These are phyloP conservation scores for Lethrus apterus DNA, from an alignment of 1,140 invertebrate genomes.

Conservation along the genomic window DNA sequence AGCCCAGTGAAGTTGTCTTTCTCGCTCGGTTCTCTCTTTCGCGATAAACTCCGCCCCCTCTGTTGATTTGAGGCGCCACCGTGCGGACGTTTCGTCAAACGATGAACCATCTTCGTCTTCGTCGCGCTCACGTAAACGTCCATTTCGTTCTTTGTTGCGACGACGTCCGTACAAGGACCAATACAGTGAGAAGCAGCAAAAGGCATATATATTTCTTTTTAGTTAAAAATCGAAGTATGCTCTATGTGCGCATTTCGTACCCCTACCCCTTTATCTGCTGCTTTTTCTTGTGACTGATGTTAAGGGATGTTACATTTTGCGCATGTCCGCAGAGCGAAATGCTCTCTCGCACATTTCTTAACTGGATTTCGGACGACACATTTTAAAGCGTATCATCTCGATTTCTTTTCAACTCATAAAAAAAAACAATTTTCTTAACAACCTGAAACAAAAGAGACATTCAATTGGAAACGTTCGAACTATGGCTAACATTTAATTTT, in stretches of 20 bases:
- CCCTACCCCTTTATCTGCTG: conserved; percentile 27
- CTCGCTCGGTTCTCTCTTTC: conserved; percentile 29
- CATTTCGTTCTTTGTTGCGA: too few species aligned
- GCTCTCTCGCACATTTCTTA: too few species aligned
- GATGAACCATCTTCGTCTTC: conserved; percentile 6
- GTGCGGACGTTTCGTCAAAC: conserved; percentile 18
- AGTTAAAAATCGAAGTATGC: conserved; percentile 38
- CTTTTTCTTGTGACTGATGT: conserved; percentile 31
- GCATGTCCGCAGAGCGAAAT: too few species aligned
- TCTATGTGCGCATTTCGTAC: conserved; percentile 29
- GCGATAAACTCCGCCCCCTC: conserved; percentile 33
- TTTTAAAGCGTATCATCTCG: too few species aligned
- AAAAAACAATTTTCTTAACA: too few species aligned
- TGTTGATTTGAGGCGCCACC: conserved; percentile 38
- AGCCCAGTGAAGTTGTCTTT: conserved; percentile 22
- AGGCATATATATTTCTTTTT: conserved; percentile 39
- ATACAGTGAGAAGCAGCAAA: conserved; percentile 22
- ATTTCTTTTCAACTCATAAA: too few species aligned
- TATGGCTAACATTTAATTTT: too few species aligned
- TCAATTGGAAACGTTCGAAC: too few species aligned
- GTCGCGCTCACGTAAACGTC: conserved; percentile 24
- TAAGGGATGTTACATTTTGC: conserved; percentile 22
- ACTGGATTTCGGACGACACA: too few species aligned
- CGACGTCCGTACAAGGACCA: conserved; percentile 9
- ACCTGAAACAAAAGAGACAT: too few species aligned